These are phyloP conservation scores for Tetrax tetrax DNA, from an alignment of 2,113 vertebrate genomes.

Conservation along the genomic window DNA sequence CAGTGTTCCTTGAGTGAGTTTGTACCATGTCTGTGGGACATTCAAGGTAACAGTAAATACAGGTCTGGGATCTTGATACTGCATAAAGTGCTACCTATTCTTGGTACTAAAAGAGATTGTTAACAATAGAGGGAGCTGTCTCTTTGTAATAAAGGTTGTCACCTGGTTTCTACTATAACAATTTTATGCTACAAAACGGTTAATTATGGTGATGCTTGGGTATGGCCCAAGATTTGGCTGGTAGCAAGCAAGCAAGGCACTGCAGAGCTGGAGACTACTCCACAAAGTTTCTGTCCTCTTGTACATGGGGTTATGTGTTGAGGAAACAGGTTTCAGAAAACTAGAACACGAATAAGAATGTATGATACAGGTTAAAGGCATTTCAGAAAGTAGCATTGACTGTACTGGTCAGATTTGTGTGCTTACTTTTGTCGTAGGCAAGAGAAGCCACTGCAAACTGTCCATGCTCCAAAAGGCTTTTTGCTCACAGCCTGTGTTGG, in stretches of 20 bases:
- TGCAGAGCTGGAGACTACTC: background rate
- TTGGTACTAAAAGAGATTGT: background rate
- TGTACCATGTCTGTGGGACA: background rate
- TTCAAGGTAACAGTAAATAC: background rate
- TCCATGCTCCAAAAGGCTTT: background rate
- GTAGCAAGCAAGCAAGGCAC: background rate
- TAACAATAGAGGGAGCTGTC: background rate
- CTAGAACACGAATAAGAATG: background rate
- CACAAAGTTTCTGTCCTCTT: background rate
- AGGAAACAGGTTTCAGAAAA: background rate
- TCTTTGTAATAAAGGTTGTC: background rate
- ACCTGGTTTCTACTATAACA: background rate
- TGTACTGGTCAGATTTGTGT: background rate
- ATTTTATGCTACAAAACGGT: background rate
- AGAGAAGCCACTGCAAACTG: background rate
- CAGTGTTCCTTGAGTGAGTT: background rate
- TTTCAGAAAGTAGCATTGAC: background rate
- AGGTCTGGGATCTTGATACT: background rate
- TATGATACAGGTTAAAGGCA: background rate
- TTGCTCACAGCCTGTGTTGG: background rate
- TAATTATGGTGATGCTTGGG: background rate
- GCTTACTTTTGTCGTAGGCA: background rate
- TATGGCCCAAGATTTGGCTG: background rate
- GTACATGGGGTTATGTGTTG: fast-evolving
- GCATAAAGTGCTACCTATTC: background rate